phyloP scores from a whole-genome alignment of 2,113 vertebrate species.

The Orcinus orca region DNA sequence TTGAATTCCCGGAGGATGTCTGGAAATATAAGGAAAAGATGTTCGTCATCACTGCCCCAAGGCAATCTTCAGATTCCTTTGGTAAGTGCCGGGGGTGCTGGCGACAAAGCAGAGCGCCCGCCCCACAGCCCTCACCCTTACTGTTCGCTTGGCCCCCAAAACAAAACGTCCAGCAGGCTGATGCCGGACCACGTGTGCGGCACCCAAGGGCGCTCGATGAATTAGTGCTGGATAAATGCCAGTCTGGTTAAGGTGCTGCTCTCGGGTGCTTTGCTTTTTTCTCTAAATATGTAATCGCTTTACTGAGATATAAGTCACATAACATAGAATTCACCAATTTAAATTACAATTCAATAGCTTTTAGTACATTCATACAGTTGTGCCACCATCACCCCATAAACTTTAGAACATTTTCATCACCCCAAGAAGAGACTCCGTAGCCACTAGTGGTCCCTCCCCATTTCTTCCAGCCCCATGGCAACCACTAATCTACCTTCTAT shows the following conservation, averaged over 20 bases:
- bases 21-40: conserved; percentile 71
- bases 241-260: neutral
- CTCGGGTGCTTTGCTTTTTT: neutral
- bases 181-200: no score
- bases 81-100: neutral
- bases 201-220: neutral
- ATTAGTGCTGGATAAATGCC: neutral
- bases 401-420: neutral
- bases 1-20: conserved; percentile 87
- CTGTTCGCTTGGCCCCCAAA: neutral
- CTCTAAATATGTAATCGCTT: neutral
- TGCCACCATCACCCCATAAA: neutral
- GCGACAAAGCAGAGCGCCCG: neutral
- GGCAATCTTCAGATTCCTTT: neutral
- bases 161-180: neutral
- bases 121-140: neutral
- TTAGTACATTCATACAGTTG: neutral
- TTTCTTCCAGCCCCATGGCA: neutral
- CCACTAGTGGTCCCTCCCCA: neutral
- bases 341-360: neutral
- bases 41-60: neutral
- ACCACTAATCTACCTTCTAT: neutral
- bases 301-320: neutral
- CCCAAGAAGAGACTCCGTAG: neutral
- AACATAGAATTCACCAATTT: neutral